phyloP scores from a whole-genome alignment of 2,888 invertebrate species.

The Orthosia gothica region DNA sequence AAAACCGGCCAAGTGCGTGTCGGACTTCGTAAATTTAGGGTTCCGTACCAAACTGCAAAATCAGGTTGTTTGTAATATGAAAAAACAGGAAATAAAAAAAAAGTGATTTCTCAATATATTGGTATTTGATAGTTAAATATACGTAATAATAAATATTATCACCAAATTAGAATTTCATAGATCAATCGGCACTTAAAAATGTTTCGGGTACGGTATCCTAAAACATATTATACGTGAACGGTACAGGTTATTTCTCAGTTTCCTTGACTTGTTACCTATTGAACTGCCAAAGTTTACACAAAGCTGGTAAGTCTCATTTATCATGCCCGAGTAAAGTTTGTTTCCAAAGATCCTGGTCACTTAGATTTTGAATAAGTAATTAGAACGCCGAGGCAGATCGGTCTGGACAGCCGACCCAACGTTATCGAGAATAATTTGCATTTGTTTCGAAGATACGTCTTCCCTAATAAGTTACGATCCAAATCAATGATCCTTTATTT shows the following conservation, averaged over 20 bases:
- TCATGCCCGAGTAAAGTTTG: background rate
- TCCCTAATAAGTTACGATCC: background rate
- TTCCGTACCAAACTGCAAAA: too few relatives aligned
- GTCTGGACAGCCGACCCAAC: background rate
- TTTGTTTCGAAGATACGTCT: background rate
- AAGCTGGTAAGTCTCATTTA: background rate
- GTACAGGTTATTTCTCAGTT: background rate
- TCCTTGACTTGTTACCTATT: background rate
- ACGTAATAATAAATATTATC: too few relatives aligned
- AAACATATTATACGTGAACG: too few relatives aligned
- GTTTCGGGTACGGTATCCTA: too few relatives aligned
- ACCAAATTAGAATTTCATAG: too few relatives aligned
- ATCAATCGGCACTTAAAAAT: too few relatives aligned
- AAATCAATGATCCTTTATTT: background rate
- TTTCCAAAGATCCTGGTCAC: background rate
- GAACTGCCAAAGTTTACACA: background rate
- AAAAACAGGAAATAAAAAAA: too few relatives aligned
- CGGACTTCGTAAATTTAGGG: too few relatives aligned
- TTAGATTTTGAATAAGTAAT: background rate
- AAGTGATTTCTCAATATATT: too few relatives aligned
- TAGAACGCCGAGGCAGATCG: background rate
- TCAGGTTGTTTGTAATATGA: too few relatives aligned
- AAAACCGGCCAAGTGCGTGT: too few relatives aligned
- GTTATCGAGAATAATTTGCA: background rate
- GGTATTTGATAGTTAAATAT: too few relatives aligned